phyloP scores from a whole-genome alignment of 92 coral and sea anemone species.

The Phenganax marumi region DNA sequence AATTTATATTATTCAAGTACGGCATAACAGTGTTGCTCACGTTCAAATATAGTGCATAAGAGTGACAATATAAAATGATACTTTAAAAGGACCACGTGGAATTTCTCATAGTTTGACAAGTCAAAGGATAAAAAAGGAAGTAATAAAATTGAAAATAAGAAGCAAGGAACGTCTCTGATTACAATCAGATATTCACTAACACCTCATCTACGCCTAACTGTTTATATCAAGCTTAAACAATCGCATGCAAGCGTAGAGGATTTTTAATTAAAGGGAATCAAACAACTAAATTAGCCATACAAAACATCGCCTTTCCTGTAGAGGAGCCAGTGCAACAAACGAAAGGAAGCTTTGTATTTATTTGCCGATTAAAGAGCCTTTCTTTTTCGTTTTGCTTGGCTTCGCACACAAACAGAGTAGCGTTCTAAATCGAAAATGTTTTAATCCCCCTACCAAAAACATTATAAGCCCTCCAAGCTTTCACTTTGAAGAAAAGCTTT shows the following conservation, averaged over 20 bases:
- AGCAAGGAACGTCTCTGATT: neutral
- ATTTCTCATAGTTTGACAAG: neutral
- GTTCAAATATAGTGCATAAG: neutral
- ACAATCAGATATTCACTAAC: slow-evolving; percentile 2
- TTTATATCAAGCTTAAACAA: neutral
- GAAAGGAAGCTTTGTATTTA: slow-evolving; percentile 33
- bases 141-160: neutral
- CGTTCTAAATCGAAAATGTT: slow-evolving; percentile 17
- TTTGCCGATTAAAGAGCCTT: slow-evolving; percentile 22
- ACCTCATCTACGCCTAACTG: neutral
- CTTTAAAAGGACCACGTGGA: neutral
- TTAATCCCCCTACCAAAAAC: slow-evolving; percentile 25
- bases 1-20: no score
- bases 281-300: slow-evolving; percentile 10
- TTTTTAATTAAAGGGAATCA: slow-evolving; percentile 11
- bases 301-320: slow-evolving; percentile 2
- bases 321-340: neutral
- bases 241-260: neutral
- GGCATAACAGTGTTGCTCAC: neutral
- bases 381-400: slow-evolving; percentile 3
- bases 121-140: neutral
- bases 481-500: neutral
- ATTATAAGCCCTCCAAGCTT: neutral
- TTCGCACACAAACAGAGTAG: slow-evolving; percentile 20
- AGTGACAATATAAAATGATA: neutral